phyloP scores from a whole-genome alignment of 1,140 invertebrate genomes.

The Drosophila gunungcola region DNA sequence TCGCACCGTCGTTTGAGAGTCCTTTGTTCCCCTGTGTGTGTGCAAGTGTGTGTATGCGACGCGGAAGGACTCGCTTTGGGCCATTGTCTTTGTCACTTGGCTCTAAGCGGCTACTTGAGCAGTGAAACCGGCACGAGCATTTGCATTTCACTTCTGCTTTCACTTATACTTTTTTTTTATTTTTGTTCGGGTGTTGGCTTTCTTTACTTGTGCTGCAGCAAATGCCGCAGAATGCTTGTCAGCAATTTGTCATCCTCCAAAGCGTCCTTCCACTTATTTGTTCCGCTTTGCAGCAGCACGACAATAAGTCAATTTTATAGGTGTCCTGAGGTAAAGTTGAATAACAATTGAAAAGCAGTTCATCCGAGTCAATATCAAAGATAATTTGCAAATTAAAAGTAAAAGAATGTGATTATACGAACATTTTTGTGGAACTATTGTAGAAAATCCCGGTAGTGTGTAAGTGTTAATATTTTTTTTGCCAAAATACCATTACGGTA shows the following conservation, averaged over 20 bases:
- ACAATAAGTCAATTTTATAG: constrained; percentile 21
- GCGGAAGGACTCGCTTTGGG: constrained; percentile 40
- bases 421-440: no score
- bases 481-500: neutral
- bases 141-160: constrained; percentile 44
- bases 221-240: constrained; percentile 67
- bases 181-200: constrained; percentile 13
- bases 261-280: constrained; percentile 18
- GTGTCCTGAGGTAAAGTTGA: constrained; percentile 3
- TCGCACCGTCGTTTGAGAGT: constrained; percentile 15
- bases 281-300: constrained; percentile 38
- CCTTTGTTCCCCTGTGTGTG: constrained; percentile 36
- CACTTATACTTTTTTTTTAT: constrained; percentile 13
- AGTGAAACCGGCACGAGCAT: constrained; percentile 70
- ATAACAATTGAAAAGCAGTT: constrained; percentile 18
- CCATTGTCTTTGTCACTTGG: constrained; percentile 75
- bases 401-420: neutral
- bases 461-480: no score
- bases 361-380: constrained; percentile 1
- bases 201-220: constrained; percentile 32
- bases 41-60: neutral
- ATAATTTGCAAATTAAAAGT: neutral
- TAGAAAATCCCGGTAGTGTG: no score
- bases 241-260: constrained; percentile 36
- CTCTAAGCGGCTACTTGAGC: constrained; percentile 72